Conservation (phyloP, 2,113 vertebrate species). For the Haplotaxodon microlepis region DNA sequence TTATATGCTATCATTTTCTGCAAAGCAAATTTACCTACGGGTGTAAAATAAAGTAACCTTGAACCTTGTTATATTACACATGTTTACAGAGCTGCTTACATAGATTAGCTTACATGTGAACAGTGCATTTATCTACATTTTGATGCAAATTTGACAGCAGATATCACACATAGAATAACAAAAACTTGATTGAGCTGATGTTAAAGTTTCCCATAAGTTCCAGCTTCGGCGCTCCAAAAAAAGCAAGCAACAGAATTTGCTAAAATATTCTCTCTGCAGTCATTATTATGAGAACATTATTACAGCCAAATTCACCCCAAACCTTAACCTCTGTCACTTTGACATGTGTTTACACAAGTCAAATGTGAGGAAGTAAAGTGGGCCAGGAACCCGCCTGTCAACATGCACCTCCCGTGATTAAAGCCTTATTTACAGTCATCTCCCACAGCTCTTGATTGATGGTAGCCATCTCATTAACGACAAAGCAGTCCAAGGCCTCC, state of each 20-base stretch:
- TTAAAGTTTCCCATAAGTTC: neutral
- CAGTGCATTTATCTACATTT: neutral
- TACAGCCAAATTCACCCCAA: neutral
- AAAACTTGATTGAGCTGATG: neutral
- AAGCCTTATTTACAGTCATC: slow-evolving; percentile 66
- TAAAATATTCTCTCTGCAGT: neutral
- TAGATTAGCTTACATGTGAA: neutral
- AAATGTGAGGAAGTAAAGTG: neutral
- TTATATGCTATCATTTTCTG: neutral
- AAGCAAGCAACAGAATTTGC: neutral
- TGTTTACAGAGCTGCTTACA: neutral
- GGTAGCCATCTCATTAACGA: slow-evolving; percentile 59
- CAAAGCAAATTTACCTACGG: neutral
- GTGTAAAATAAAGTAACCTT: neutral
- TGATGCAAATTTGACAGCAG: neutral
- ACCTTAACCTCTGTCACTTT: slow-evolving; percentile 48
- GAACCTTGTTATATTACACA: neutral
- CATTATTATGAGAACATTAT: neutral
- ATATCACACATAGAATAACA: neutral
- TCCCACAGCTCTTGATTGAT: slow-evolving; percentile 50
- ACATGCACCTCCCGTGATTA: slow-evolving; percentile 30
- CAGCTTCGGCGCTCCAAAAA: neutral
- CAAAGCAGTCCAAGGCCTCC: slow-evolving; percentile 36
- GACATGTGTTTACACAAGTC: slow-evolving; percentile 49
- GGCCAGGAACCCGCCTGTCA: neutral